Evolutionary conservation across 2,888 invertebrate species (phyloP), one percentile per base, ranked within the genome.

Genomic region (Exocentrus adspersus): DNA sequence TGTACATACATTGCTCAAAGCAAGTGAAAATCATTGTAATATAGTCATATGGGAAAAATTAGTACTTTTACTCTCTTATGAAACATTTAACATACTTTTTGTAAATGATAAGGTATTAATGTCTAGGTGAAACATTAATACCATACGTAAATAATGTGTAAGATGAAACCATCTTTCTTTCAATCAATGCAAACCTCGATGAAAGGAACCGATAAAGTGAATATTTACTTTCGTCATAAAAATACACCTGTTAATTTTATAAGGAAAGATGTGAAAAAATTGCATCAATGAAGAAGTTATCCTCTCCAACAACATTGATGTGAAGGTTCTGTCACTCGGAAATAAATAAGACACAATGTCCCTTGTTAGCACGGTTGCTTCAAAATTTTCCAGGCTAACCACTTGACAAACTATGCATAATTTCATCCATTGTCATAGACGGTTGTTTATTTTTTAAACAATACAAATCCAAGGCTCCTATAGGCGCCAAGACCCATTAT

Each of bases 401-500:
- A 28, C 48, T 14, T 45, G 9, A 14, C 24, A 24, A 48, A 48
- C 46, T 48, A 7, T 48, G 48, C 28, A 48, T 48, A 48, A 48
- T 28, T 48, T 24, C 28, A 48, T 10, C 48, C 14, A 28, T 58
- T 62, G 53, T 62, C 52, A 58, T 58, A 58, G 46, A 53, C 52
- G 24, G 52, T 7, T 42, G 30, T 46, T 57, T 60, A 30, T 53
- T 46, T 60, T 53, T 45, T 37, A 51, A 54, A 56, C 60, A 48
- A 58, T 52, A 42, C 12, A 28, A 32, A 43, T 45, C 62, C 68
- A 68, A 65, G 62, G 68, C 62, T 65, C 45, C 20, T 52, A 43
- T 19, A 59, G 68, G 65, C 68, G 68, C 65, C 68, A 68, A 67
- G 62, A 61, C 50, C 45, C 60, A 57, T 32, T 43, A 54, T 64